Base-by-base conservation (phyloP, 2,113 vertebrate species). In the Sialia sialis region DNA sequence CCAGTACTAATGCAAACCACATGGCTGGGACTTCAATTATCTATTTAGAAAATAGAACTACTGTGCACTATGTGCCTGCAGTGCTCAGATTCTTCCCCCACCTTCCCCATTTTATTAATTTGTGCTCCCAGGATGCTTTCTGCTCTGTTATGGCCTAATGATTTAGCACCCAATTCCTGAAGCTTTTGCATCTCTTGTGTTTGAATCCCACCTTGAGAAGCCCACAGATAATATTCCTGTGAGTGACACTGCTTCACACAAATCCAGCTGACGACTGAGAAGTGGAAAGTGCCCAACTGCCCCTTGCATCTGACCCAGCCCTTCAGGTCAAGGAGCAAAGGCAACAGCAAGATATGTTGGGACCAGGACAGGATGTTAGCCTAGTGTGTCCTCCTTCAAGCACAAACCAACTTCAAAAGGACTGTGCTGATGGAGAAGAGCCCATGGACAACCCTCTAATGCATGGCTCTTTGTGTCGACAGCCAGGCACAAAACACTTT, bases 291-390 rank as follows among this genome's bases (percentile, higher is more conserved):
- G 34, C 79, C 49, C 69, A 84, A 0, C 36, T 68, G 73, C 67
- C 52, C 49, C 64, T 22, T 74, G 27, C 11, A 29, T 34, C 34
- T 74, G 46, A 76, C 49, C 34, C 59, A 85, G 70, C 6, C 41
- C 39, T 87, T 75, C 32, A 64, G 0, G 0, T 39, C 69, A 81
- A 84, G 63, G 38, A 88, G 88, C 59, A 83, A 83, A 88, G 70
- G 46, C 51, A 76, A 73, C 11, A 76, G 75, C 63, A 62, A 58
- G 46, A 18, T 92, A 90, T 90, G 90, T 18, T 83, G 67, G 58
- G 59, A 88, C 29, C 19, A 77, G 75, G 46, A 90, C 85, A 96
- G 79, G 85, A 88, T 86, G 51, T 80, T 80, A 88, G 34, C 30
- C 59, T 83, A 34, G 14, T 43, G 41, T 74, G 70, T 86, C 55